Percentiles rank a stretch among this genome's conserved stretches.
phyloP scores from a whole-genome alignment of 1,140 invertebrate species.

The Aethina tumida region DNA sequence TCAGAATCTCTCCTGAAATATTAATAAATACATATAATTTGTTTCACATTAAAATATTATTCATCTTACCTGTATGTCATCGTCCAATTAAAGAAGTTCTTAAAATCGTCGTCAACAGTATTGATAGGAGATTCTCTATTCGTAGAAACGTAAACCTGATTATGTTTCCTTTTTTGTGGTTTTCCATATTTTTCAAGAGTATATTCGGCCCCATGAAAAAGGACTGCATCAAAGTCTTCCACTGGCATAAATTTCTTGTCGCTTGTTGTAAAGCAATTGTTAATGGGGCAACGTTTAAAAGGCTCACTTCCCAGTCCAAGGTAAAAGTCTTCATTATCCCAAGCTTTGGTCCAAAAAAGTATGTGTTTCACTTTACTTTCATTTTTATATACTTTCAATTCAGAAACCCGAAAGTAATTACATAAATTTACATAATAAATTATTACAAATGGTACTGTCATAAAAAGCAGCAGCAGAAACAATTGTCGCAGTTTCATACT shows the following conservation, averaged over 20 bases:
- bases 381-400: no score
- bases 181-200: not conserved
- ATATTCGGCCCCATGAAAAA: constrained; percentile 14
- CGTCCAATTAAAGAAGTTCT: constrained; percentile 16
- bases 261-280: constrained; percentile 14
- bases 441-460: no score
- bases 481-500: no score
- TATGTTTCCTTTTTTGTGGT: constrained; percentile 8
- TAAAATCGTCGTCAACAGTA: not conserved
- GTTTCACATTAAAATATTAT: not conserved
- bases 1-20: constrained; percentile 12
- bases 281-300: constrained; percentile 13
- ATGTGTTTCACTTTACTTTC: constrained; percentile 4
- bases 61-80: constrained; percentile 8
- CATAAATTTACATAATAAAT: no score
- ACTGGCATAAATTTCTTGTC: constrained; percentile 6
- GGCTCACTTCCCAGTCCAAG: constrained; percentile 11
- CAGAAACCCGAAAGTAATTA: no score
- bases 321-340: constrained; percentile 8
- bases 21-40: not conserved
- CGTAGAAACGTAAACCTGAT: constrained; percentile 16
- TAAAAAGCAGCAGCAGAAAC: no score
- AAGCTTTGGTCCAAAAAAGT: constrained; percentile 16
- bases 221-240: constrained; percentile 12
- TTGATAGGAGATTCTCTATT: constrained; percentile 14